Base-by-base conservation (phyloP, 2,113 vertebrate genomes). In the Entomyzon cyanotis region DNA sequence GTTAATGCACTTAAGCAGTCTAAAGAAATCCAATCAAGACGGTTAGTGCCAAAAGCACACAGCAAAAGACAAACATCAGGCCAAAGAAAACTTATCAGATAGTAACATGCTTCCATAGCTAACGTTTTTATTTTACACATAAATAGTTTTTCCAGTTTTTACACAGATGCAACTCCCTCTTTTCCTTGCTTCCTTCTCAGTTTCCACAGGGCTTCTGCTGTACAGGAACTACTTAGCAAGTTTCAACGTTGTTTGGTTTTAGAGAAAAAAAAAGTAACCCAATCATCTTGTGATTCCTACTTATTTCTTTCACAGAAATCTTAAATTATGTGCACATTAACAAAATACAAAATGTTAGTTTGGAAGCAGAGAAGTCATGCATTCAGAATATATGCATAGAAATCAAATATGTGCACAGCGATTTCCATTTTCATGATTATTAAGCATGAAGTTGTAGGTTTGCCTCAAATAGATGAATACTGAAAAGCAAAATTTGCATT, bases 341-440 rank as follows among this genome's bases (percentile, higher is more conserved):
- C 39, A 84, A 93, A 93, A 86, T 6, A 73, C 10, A 37, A 70
- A 90, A 90, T 41, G 33, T 53, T 93, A 14, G 5, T 89, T 70
- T 91, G 64, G 82, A 94, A 92, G 73, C 30, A 95, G 39, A 78
- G 71, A 89, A 91, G 39, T 82, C 79, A 87, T 76, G 89, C 88
- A 64, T 95, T 79, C 87, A 68, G 75, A 95, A 96, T 87, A 69
- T 85, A 95, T 79, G 73, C 86, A 93, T 3, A 71, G n/a, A 86
- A 91, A 93, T 84, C 89, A 93, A 95, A 30, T 69, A 88, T 31
- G 49, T 90, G 73, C 73, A 92, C 14, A 91, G 37, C 90, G 37
- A 91, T 96, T 93, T 84, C 63, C 50, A 89, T 94, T 96, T 96
- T 92, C 90, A 92, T 75, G 5, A 92, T 68, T 95, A 95, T 87